These are phyloP conservation scores for Omphaloscelis lunosa DNA, from an alignment of 2,888 invertebrate species.

Conservation along the genomic window DNA sequence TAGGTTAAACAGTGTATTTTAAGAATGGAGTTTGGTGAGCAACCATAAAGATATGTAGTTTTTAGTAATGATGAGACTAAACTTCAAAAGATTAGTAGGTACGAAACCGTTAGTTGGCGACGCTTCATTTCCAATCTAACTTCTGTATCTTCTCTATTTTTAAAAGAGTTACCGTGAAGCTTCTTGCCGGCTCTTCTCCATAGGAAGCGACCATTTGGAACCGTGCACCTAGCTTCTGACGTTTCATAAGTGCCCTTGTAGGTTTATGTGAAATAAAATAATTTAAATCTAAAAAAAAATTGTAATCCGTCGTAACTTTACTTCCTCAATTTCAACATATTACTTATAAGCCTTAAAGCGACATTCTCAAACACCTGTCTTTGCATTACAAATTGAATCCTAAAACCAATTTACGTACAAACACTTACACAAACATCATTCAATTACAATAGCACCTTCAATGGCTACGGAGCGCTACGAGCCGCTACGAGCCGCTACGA, in stretches of 20 bases:
- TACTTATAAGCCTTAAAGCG: neutral
- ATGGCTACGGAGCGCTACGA: conserved; percentile 39
- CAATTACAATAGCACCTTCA: conserved; percentile 53
- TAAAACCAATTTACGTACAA: conserved; percentile 43
- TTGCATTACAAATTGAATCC: conserved; percentile 28
- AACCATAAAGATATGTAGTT: neutral
- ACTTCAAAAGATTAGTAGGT: neutral
- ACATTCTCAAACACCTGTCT: conserved; percentile 21
- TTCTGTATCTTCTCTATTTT: neutral
- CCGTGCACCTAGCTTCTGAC: too few relatives aligned
- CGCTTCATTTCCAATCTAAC: neutral
- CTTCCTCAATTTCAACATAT: neutral
- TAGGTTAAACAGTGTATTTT: neutral
- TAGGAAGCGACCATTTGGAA: too few relatives aligned
- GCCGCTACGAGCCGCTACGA: conserved; percentile 36
- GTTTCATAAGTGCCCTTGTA: too few relatives aligned
- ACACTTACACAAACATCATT: conserved; percentile 48
- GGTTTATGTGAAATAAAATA: too few relatives aligned
- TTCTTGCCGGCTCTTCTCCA: too few relatives aligned
- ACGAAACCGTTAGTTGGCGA: neutral
- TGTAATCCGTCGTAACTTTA: neutral
- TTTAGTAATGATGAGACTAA: neutral
- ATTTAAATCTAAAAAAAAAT: neutral
- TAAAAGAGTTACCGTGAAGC: too few relatives aligned
- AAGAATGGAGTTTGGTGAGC: neutral